Evolutionary conservation across 2,113 vertebrate species (phyloP), one percentile per base, ranked within the genome.

Genomic region (Brachyhypopomus occidentalis): DNA sequence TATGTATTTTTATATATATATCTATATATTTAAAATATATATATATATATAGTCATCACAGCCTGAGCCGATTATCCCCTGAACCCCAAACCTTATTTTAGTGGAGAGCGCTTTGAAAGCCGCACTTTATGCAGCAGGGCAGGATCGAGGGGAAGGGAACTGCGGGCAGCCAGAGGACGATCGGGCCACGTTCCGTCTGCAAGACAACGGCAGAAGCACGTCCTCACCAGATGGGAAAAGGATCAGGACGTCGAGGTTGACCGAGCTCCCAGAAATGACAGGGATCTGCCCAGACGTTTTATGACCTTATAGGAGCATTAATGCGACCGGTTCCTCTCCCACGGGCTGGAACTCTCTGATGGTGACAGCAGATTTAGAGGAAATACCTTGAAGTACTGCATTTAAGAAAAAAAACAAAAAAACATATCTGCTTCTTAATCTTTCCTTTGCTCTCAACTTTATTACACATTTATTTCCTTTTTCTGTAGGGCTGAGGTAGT

Each of bases 191-290:
- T 72, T 70, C 55, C 63, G 63, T 19, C 58, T 4, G 67, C 36
- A 23, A 75, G 66, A 66, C 62, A 72, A 38, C 25, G 66, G 77
- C 55, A 59, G 73, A 82, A 69, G 82, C 55, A 66, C 81, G 80
- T 83, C 80, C 80, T 83, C 20, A n/a, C 72, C 77, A 83, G 81
- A 83, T 83, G 84, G 79, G 80, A 83, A 85, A 85, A 76, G 36
- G 36, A 85, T 85, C 80, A 85, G 27, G 41, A 72, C 38, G 66
- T 45, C 52, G 63, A 45, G 56, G 45, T 55, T 12, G 80, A 70
- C 34, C 22, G 48, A 4, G 25, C 52, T 80, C 23, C 34, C 67
- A 63, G 19, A 25, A 78, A 78, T 52, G 75, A 81, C 69, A n/a
- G 67, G 48, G 60, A 81, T 77, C 30, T 41, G 66, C 58, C 19